Evolutionary conservation across 2,113 vertebrate genomes (phyloP), one percentile per base, ranked within the genome.

Genomic region (Takifugu flavidus): DNA sequence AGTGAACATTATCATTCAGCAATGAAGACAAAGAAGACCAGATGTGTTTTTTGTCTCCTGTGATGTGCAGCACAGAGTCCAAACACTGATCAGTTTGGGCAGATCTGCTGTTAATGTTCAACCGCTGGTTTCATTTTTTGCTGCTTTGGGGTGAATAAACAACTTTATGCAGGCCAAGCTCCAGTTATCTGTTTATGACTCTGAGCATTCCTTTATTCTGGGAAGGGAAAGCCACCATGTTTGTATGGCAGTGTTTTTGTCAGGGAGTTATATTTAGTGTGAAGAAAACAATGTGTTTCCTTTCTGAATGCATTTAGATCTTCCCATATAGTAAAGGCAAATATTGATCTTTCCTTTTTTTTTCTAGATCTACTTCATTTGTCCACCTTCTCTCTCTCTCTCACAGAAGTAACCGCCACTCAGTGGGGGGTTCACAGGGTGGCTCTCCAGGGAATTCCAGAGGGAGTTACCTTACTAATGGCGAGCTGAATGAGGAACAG

Each of bases 361-460:
- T 39, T 39, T 39, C 8, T 39, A 1, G 11, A 39, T 39, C 34
- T 42, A 25, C 6, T 25, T 50, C 25, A 5, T 26, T 31, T 43
- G n/a, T 46, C 29, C 56, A 5, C 46, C 2, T 7, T 53, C 63
- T 55, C 46, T 20, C 4, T 65, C 10, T 52, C 4, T 25, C n/a
- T 46, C 13, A 11, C 78, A 95, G 95, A 82, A 88, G 71, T 0
- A 92, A 90, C 77, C 89, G 91, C 43, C 91, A 88, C 12, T 90
- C 56, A 0, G 79, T 87, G 63, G 88, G 85, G 20, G 88, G 56
- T 4, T 77, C 86, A 0, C 89, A 91, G 78, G 69, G 63, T 25
- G 83, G 84, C 52, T 83, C 87, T 62, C 82, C 79, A 0, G 80
- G 82, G 13, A 55, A 61, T 55, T 59, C 76, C 65, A 81, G 81